Evolutionary conservation across 2,888 invertebrate genomes (phyloP), one percentile per base, ranked within the genome.

Genomic region (Agonopterix alstromeriana): DNA sequence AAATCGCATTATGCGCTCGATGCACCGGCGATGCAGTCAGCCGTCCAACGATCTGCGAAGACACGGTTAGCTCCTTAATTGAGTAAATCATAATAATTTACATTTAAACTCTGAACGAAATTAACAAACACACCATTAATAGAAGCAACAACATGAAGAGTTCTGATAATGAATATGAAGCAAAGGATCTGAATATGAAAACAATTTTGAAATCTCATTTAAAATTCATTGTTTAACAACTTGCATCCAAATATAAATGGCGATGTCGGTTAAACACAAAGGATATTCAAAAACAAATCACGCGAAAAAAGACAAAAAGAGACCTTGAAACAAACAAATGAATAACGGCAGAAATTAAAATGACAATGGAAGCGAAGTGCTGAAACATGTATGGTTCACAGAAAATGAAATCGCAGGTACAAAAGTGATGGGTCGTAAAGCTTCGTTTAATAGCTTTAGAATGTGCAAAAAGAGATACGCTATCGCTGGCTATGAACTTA

Each of bases 1-100:
- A 83, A 84, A 86, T 84, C 76, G 67, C 65, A 70, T 85, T 84
- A 81, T 61, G 67, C 71, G 76, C 72, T 59, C 53, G 57, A 55
- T 65, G 65, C 65, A 62, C 55, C 53, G 50, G 46, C 51, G 54
- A 47, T 57, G 65, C 56, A 56, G 52, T 38, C 44, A 17, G 10
- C 12, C 45, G 45, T 38, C 38, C 9, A 27, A 27, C 27, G 27
- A 27, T 27, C 27, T 27, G 27, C 27, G 27, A 27, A 27, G 27
- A 27, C 27, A 27, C 5, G 27, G 27, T 27, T 27, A 27, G 27
- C 5, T 27, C 7, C 27, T 27, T 27, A 27, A 27, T 27, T 27
- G 27, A 27, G 5, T 27, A 27, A 27, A 27, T 27, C 27, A 27
- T 27, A 27, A 27, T 27, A 27, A 27, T 27, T 27, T 27, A 27